Conservation (phyloP, 2,888 invertebrate species). For the Drosophila parthenogenetica region DNA sequence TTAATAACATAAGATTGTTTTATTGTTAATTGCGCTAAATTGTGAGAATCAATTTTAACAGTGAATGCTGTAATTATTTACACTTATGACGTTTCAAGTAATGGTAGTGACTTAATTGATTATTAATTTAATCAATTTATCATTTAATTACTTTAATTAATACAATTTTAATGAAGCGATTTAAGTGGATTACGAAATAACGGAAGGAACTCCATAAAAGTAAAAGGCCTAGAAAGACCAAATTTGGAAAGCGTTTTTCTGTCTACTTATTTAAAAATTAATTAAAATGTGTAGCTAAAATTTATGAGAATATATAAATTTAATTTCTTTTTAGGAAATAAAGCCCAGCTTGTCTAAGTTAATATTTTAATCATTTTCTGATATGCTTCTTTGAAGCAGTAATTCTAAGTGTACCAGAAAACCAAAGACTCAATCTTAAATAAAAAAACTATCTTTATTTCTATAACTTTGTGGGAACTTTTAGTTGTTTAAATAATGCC, state of each 20-base stretch:
- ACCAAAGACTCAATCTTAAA: not conserved
- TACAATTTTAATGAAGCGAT: not conserved
- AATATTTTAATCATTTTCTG: too few species aligned
- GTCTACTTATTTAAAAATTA: not conserved
- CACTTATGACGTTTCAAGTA: not conserved
- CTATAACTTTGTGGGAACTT: not conserved
- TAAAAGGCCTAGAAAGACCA: not conserved
- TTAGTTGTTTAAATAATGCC: not conserved
- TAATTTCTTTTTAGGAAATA: too few species aligned
- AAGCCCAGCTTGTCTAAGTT: too few species aligned
- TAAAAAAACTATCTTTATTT: not conserved
- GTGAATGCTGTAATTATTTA: conserved; percentile 1
- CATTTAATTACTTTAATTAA: not conserved
- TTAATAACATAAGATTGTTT: not conserved
- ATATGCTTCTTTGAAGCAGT: too few species aligned
- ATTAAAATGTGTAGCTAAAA: not conserved
- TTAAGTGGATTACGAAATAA: not conserved
- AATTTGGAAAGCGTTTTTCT: not conserved
- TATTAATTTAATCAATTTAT: not conserved
- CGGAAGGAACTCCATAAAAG: conserved; percentile 19
- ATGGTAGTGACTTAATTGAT: not conserved
- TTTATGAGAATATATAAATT: too few species aligned
- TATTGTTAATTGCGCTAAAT: conserved; percentile 3
- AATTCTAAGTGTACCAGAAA: not conserved
- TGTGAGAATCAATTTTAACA: conserved; percentile 4